Evolutionary conservation across 2,113 vertebrate species (phyloP).

Genomic region (Catagonus wagneri): DNA sequence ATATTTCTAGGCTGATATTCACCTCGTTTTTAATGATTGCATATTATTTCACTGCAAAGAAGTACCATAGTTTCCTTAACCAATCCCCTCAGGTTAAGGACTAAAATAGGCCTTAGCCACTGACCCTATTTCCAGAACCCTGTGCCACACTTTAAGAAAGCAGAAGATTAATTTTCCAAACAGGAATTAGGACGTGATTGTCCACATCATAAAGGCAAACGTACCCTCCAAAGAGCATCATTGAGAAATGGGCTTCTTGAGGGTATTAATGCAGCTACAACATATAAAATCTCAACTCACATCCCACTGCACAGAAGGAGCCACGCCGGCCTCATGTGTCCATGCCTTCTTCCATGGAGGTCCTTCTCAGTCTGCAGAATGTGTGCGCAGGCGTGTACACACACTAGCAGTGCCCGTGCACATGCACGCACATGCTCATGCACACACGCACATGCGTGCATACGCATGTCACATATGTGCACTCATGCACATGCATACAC

Average conservation of each 20-base stretch:
- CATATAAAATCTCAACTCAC: rapidly evolving
- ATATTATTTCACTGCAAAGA: rapidly evolving
- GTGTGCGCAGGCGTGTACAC: rapidly evolving
- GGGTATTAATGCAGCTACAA: rapidly evolving
- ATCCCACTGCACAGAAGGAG: rapidly evolving
- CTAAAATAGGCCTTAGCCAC: background rate
- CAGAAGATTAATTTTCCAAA: background rate
- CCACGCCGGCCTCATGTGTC: rapidly evolving
- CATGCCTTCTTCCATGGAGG: rapidly evolving
- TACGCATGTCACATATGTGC: rapidly evolving
- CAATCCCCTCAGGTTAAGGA: background rate
- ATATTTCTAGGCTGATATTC: background rate
- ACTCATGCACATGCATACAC: background rate
- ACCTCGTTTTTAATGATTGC: background rate
- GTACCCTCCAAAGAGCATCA: background rate
- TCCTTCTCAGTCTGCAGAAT: background rate
- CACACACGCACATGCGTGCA: rapidly evolving
- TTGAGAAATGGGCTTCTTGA: background rate
- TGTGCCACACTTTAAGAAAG: background rate
- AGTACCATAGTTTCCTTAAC: rapidly evolving
- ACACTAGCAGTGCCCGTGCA: too few relatives aligned
- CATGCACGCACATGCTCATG: too few relatives aligned
- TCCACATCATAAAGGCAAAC: background rate
- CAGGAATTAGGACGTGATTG: background rate
- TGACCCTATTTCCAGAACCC: background rate